These are phyloP conservation scores for Momotus momota DNA, from an alignment of 2,797 vertebrate genomes.

Conservation along the genomic window DNA sequence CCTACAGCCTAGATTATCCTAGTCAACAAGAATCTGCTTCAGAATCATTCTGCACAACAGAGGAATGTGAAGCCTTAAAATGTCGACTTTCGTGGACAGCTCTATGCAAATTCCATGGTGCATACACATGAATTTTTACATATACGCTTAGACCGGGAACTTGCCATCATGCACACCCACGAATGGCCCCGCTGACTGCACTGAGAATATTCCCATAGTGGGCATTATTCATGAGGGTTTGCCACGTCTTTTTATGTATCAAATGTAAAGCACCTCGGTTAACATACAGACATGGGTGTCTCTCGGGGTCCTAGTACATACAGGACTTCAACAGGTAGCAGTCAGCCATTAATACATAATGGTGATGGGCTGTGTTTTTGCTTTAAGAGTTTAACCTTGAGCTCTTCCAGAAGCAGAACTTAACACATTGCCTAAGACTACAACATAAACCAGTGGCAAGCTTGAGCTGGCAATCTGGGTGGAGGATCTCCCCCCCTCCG, in stretches of 20 bases:
- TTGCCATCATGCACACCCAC: neutral
- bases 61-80: neutral
- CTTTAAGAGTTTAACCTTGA: neutral
- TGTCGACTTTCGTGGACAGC: neutral
- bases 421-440: constrained; percentile 22
- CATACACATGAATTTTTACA: neutral
- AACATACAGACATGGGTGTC: neutral
- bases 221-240: fast-evolving
- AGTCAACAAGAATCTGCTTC: neutral
- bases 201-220: neutral
- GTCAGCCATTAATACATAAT: neutral
- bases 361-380: neutral
- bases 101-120: neutral
- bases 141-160: neutral
- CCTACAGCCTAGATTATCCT: neutral
- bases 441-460: constrained; percentile 45
- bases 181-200: fast-evolving
- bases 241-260: neutral
- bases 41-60: neutral
- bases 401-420: constrained; percentile 14
- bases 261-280: neutral
- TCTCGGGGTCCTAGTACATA: neutral
- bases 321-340: neutral
- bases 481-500: constrained; percentile 57
- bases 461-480: constrained; percentile 59